A percentile compares a stretch with the other conserved stretches of the same genome.
Evolutionary conservation across 2,797 vertebrate species (phyloP).

Genomic region (Manis crassicaudata): DNA sequence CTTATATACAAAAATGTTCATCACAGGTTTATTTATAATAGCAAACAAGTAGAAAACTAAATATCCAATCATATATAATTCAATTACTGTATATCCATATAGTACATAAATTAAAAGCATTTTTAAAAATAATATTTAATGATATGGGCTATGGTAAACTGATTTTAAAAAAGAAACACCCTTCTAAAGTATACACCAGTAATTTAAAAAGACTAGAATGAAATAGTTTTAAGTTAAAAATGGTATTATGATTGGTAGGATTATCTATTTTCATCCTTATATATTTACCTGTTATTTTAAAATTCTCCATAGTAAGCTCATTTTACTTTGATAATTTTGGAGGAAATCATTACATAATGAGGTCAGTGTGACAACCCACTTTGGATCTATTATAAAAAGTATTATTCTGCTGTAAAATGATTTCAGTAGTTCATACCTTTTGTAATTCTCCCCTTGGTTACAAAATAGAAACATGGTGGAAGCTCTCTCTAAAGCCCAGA

Average conservation of each 20-base stretch:
- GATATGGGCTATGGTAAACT: not conserved
- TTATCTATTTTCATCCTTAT: not conserved
- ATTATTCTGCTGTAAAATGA: constrained; percentile 12
- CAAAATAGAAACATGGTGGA: constrained; percentile 28
- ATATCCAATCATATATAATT: not conserved
- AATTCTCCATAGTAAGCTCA: not conserved
- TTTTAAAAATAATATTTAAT: not conserved
- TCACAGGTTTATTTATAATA: not conserved
- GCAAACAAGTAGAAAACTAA: not conserved
- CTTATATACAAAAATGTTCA: not conserved
- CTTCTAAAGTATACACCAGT: not conserved
- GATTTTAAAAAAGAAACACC: not conserved
- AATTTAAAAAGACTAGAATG: not conserved
- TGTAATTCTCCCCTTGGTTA: not conserved
- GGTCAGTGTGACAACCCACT: not conserved
- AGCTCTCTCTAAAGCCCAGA: not conserved
- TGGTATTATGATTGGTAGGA: not conserved
- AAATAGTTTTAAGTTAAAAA: constrained; percentile 14
- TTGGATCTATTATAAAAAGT: not conserved
- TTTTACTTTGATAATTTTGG: constrained; percentile 21
- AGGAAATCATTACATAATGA: constrained; percentile 2
- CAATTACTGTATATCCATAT: not conserved
- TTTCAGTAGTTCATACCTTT: not conserved
- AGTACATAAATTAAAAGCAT: not conserved
- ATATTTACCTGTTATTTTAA: not conserved